Conservation (phyloP, 1,140 invertebrate genomes). For the Steinernema feltiae region DNA sequence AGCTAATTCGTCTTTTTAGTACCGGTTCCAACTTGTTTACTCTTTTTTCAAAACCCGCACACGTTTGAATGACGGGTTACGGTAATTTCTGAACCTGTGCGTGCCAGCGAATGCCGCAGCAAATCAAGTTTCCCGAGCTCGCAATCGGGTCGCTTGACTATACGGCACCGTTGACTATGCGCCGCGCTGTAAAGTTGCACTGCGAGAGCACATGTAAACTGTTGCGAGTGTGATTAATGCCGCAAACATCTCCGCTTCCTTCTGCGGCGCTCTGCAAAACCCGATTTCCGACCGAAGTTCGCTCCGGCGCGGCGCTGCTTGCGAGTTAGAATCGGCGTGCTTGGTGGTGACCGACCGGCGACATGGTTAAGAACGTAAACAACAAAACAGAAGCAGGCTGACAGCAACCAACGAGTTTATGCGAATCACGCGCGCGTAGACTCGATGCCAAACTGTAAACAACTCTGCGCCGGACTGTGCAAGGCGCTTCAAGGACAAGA, state of each 20-base stretch:
- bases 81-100: too few species aligned
- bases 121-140: too few species aligned
- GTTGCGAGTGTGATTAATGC: background rate
- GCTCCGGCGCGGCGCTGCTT: background rate
- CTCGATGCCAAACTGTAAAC: conserved; percentile 12
- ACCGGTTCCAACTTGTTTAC: too few species aligned
- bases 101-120: too few species aligned
- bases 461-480: conserved; percentile 11
- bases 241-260: background rate
- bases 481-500: background rate
- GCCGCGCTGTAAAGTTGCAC: background rate
- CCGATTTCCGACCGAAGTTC: background rate
- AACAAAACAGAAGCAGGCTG: background rate
- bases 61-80: too few species aligned
- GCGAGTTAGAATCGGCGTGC: background rate
- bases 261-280: background rate
- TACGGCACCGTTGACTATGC: background rate
- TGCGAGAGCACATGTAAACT: background rate
- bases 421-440: conserved; percentile 13
- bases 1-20: too few species aligned
- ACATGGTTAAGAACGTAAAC: background rate
- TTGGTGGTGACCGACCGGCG: background rate
- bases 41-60: too few species aligned
- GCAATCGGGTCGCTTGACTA: background rate
- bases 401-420: background rate